Base-by-base conservation (phyloP, 2,113 vertebrate genomes). In the Anolis sagrei region DNA sequence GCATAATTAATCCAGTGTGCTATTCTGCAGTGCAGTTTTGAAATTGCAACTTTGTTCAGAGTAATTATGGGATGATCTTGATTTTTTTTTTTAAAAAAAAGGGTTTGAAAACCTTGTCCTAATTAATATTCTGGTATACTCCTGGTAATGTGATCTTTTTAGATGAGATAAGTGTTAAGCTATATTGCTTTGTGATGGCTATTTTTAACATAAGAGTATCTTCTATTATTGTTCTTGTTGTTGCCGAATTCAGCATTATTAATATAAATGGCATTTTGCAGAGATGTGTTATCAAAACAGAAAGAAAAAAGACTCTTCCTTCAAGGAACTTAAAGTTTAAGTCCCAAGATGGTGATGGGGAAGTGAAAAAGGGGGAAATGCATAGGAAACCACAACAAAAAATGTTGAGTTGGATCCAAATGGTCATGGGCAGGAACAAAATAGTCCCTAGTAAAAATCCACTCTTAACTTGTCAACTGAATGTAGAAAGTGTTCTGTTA, bases 1-100 rank as follows among this genome's bases (percentile, higher is more conserved):
- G 96, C 95, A 95, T 96, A 97, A 97, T 97, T 97, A 97, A 96
- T 96, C 96, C 93, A 93, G 92, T 91, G 87, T 95, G 93, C 90
- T 95, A 87, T 95, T 96, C 94, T 95, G 93, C 90, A 93, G 89
- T 58, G 83, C 87, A 88, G 94, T 94, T 96, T 96, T 90, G 94
- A 96, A 96, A 95, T 90, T 87, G 90, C 91, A 95, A 93, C 93
- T 95, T 95, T 95, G 92, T 95, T 93, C 88, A 93, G 83, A 91
- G 92, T 95, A 95, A 96, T 96, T 95, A 95, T 88, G 90, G 93
- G 89, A 94, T 94, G 91, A 77, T 92, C 93, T 89, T 68, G 61
- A 48, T 70, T 95, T 94, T 94, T 92, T 32, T 2, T 18, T 44
- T 44, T 44, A 44, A 19, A 16, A 25, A 66, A 25, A 95, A 93